These are phyloP conservation scores for Alviniconcha marisindica DNA, from an alignment of 1,140 invertebrate genomes.

Conservation along the genomic window DNA sequence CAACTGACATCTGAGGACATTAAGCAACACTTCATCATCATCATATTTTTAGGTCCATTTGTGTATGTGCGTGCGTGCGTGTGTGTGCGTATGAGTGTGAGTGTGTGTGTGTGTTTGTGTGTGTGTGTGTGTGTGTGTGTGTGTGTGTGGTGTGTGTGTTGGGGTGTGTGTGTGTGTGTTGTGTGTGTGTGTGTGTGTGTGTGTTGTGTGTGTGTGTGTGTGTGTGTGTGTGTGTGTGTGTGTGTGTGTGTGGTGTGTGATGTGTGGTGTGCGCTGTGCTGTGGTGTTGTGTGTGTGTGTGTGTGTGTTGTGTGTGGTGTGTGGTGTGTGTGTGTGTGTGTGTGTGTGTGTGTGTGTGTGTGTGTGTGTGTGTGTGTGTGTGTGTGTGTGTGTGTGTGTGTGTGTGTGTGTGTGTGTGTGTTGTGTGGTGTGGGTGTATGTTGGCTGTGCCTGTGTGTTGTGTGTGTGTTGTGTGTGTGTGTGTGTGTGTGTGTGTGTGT, in stretches of 20 bases:
- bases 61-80: neutral
- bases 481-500: too few species aligned
- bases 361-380: neutral
- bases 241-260: neutral
- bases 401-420: too few species aligned
- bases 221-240: neutral
- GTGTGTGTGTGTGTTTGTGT: conserved; percentile 6
- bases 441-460: too few species aligned
- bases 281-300: neutral
- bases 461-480: too few species aligned
- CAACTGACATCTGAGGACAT: too few species aligned
- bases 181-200: neutral
- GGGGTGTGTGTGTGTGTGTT: neutral
- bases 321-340: neutral
- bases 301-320: too few species aligned
- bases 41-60: too few species aligned
- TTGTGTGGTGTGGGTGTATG: too few species aligned
- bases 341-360: conserved; percentile 3
- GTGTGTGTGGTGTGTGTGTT: too few species aligned
- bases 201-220: too few species aligned
- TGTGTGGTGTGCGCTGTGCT: neutral
- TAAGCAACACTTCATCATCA: too few species aligned
- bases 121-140: neutral
- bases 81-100: too few species aligned
- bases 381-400: neutral